Conservation (phyloP, 2,113 vertebrate genomes). For the Burhinus bistriatus region DNA sequence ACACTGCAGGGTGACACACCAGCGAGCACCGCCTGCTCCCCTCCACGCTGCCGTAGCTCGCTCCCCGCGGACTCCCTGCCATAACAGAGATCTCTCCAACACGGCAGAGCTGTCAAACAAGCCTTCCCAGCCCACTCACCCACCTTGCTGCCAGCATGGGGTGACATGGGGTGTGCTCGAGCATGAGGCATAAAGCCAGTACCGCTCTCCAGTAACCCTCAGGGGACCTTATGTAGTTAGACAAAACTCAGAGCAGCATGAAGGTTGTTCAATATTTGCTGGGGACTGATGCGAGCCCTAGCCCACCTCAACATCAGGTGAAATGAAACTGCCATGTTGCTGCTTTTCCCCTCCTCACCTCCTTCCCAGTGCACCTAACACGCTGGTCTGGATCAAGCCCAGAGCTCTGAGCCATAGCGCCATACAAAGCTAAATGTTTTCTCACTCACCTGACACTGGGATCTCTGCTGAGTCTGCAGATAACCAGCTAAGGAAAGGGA, state of each 20-base stretch:
- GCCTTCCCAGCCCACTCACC: background rate
- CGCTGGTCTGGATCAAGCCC: background rate
- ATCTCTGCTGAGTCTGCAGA: background rate
- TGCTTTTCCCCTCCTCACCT: background rate
- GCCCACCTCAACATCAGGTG: background rate
- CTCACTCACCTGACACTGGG: background rate
- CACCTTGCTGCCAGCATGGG: background rate
- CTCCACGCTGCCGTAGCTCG: background rate
- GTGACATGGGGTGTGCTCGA: background rate
- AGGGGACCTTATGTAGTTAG: background rate
- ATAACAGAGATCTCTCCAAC: background rate
- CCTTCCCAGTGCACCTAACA: rapidly evolving
- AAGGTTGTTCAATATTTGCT: background rate
- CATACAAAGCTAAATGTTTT: background rate
- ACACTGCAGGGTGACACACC: background rate
- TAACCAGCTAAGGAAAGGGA: background rate
- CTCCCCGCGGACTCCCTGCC: background rate
- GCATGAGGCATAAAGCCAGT: rapidly evolving
- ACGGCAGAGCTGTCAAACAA: background rate
- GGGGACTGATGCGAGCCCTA: background rate
- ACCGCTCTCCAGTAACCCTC: background rate
- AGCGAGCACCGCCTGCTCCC: background rate
- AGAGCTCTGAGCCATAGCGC: background rate
- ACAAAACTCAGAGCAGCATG: background rate
- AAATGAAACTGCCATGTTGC: background rate